These are phyloP conservation scores for Drosophila ogumai DNA, from an alignment of 1,140 invertebrate genomes.

Conservation along the genomic window DNA sequence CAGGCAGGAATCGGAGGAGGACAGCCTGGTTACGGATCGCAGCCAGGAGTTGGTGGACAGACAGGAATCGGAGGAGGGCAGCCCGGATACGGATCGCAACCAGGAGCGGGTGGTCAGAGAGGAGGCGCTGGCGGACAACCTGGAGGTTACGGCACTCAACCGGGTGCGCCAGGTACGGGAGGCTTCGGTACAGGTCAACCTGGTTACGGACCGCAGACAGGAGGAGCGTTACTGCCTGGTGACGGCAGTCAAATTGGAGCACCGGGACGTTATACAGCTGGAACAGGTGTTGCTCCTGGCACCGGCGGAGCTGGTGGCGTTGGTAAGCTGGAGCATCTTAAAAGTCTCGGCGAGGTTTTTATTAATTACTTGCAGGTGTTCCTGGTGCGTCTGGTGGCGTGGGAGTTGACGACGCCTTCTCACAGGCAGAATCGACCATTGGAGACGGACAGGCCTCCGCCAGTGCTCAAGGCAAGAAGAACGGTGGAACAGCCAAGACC, in stretches of 20 bases:
- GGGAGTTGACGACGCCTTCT: conserved; percentile 87
- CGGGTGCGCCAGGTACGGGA: background rate
- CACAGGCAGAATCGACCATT: conserved; percentile 89
- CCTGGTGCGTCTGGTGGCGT: conserved; percentile 81
- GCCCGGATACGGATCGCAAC: conserved; percentile 17
- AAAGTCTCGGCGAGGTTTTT: background rate
- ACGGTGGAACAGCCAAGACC: conserved; percentile 90
- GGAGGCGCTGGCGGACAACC: background rate
- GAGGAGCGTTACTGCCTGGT: conserved; percentile 25
- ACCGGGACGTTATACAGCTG: conserved; percentile 49
- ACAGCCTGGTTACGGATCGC: conserved; percentile 2
- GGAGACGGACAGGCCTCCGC: conserved; percentile 91
- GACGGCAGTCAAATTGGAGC: conserved; percentile 23
- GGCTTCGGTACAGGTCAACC: background rate
- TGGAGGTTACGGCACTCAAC: conserved; percentile 15
- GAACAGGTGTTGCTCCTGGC: conserved; percentile 11
- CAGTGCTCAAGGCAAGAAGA: conserved; percentile 90
- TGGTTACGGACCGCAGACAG: conserved; percentile 12
- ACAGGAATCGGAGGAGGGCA: background rate
- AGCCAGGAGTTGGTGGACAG: conserved; percentile 1
- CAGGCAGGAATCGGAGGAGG: conserved; percentile 2
- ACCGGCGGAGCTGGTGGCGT: conserved; percentile 17
- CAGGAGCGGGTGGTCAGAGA: conserved; percentile 4
- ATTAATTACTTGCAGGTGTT: conserved; percentile 1
- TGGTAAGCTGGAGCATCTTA: conserved; percentile 32